These are phyloP conservation scores for Myocastor coypus DNA, from an alignment of 2,113 vertebrate species.

Conservation along the genomic window DNA sequence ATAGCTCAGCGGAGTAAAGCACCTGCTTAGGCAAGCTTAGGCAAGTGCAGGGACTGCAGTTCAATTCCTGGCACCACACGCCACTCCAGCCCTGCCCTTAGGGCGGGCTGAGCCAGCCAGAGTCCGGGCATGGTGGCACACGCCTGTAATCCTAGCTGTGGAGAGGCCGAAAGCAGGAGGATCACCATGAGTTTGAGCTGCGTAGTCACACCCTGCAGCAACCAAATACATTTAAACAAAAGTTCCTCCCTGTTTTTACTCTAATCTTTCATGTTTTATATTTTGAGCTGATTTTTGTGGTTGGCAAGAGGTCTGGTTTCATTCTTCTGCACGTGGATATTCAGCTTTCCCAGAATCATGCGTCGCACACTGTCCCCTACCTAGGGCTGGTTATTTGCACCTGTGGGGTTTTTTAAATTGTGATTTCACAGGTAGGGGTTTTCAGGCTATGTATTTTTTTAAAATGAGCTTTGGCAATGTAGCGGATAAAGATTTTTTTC, in stretches of 20 bases:
- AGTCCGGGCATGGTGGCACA: too few species aligned
- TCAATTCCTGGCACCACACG: too few species aligned
- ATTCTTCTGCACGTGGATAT: background rate
- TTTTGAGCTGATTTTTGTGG: background rate
- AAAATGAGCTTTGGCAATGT: conserved; percentile 33
- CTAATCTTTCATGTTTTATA: background rate
- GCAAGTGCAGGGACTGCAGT: too few species aligned
- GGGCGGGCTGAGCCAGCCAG: too few species aligned
- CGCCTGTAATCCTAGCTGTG: too few species aligned
- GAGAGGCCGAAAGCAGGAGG: too few species aligned
- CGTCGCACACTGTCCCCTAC: background rate
- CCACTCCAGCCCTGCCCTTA: too few species aligned
- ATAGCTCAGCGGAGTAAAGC: too few species aligned
- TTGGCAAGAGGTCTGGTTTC: background rate
- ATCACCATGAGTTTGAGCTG: too few species aligned
- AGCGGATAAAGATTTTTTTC: background rate
- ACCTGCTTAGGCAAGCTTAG: too few species aligned
- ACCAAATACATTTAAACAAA: too few species aligned
- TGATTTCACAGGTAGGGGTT: background rate
- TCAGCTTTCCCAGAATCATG: background rate
- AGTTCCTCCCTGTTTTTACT: background rate
- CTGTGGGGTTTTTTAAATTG: background rate
- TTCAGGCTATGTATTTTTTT: background rate
- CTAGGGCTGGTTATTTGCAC: background rate
- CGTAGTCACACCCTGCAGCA: too few species aligned